Evolutionary conservation across 2,113 vertebrate species (phyloP), one percentile per base, ranked within the genome.

Genomic region (Myotis yumanensis): DNA sequence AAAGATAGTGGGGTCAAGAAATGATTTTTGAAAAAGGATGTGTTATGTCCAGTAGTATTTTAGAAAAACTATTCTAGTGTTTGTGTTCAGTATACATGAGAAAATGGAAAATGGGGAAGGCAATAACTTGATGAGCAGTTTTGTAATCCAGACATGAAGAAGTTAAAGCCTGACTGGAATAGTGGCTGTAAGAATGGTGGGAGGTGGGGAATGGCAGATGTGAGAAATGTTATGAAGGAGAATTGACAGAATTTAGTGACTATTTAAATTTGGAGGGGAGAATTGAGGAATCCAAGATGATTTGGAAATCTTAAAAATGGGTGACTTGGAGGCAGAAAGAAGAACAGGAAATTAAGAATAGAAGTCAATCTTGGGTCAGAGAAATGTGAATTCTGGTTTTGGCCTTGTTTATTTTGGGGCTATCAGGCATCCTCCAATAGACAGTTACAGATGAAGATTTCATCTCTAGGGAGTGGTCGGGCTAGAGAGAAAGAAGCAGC

Each of bases 261-360:
- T 86, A 57, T 91, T 81, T 95, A 62, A 68, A 80, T 86, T 86
- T 93, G 76, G 51, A 75, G 8, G 22, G 4, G 20, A 37, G 46
- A 83, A 71, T 79, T 80, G 40, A 73, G 28, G 43, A 95, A 25
- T 73, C n/a, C 52, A 91, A 68, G 81, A 69, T 96, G 20, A 68
- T 68, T 76, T 85, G 59, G 30, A 86, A 87, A 57, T 90, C 46
- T 72, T 96, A 51, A 87, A 87, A 82, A 30, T 93, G 37, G 18
- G 22, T 90, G 59, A 22, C 25, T 64, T n/a, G 28, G 59, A 73
- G 32, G 32, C 82, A 30, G 32, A 85, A 73, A 92, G 69, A 69
- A 90, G 64, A 95, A 32, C 2, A 66, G 25, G 64, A 87, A 87
- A 15, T 71, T 87, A 12, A 28, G 46, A 64, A 76, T 9, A 92